Evolutionary conservation across 2,888 invertebrate genomes (phyloP).

Genomic region (Crocallis elinguaria): DNA sequence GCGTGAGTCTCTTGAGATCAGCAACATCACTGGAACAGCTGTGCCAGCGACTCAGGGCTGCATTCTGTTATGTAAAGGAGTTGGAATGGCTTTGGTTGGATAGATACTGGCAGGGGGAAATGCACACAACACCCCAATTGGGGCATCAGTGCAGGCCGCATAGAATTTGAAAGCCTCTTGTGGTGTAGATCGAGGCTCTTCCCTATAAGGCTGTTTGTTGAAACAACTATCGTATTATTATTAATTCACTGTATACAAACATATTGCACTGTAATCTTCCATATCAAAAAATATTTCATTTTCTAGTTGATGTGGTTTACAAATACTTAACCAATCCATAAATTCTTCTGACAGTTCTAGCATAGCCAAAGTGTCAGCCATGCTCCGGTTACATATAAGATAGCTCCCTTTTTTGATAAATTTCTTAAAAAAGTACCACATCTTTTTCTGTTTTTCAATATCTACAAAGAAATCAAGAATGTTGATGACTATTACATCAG

Average conservation of each 20-base stretch:
- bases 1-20: too few relatives aligned
- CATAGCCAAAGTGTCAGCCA: slow-evolving; percentile 79
- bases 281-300: slow-evolving; percentile 75
- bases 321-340: slow-evolving; percentile 75
- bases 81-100: too few relatives aligned
- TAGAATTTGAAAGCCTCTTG: too few relatives aligned
- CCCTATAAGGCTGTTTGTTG: too few relatives aligned
- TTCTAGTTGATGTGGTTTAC: slow-evolving; percentile 70
- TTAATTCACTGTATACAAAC: slow-evolving; percentile 78
- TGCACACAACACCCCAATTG: too few relatives aligned
- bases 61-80: too few relatives aligned
- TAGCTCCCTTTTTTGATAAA: slow-evolving; percentile 82
- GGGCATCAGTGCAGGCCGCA: too few relatives aligned
- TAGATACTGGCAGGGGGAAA: too few relatives aligned
- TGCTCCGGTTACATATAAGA: slow-evolving; percentile 85
- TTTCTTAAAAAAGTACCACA: slow-evolving; percentile 86
- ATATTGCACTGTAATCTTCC: slow-evolving; percentile 69
- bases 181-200: too few relatives aligned
- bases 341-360: slow-evolving; percentile 78
- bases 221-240: too few relatives aligned
- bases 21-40: too few relatives aligned
- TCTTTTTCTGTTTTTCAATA: slow-evolving; percentile 81
- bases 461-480: slow-evolving; percentile 88
- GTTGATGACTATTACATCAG: slow-evolving; percentile 88
- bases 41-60: too few relatives aligned